Evolutionary conservation across 2,888 invertebrate species (phyloP), one percentile per base, ranked within the genome.

Genomic region (Eutolmus rufibarbis): DNA sequence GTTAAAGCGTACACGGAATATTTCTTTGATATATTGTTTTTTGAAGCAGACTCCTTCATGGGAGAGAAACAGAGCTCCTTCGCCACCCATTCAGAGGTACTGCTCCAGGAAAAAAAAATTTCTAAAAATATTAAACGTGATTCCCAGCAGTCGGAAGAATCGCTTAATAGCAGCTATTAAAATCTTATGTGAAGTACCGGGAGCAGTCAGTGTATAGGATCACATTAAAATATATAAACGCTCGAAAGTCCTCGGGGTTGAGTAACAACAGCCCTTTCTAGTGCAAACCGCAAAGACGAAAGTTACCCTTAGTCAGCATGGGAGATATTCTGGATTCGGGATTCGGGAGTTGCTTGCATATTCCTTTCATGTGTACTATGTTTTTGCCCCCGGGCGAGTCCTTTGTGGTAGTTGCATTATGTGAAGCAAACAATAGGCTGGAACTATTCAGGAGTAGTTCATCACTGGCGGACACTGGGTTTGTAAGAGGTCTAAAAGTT

Each of bases 151-250:
- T 57, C 57, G 66, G 66, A 66, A 66, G 66, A 66, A 23, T 43
- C 78, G 78, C 23, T 40, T 78, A 78, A 78, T 78, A 78, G 78
- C 40, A 46, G 78, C 78, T 78, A 78, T 78, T 78, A 78, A 78
- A 78, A 78, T 78, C 78, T 78, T 78, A 23, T 78, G 46, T 78
- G 19, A 40, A 78, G 78, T 43, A 66, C 66, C 28, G 66, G 7
- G 66, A 28, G 78, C 78, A 77, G 19, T 4, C 23, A 43, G 23
- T 43, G 9, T 9, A 43, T 43, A 78, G 37, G 78, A 23, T 40
- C 23, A 23, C 43, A 78, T 78, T 78, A 23, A 78, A 78, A 78
- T 23, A 37, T 43, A 66, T 40, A 43, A 78, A n/a, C 37, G 78
- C 78, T 23, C 43, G 23, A 19, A 78, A 23, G 8, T 78, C 78